phyloP scores from a whole-genome alignment of 2,113 vertebrate species.

The Jaculus jaculus region DNA sequence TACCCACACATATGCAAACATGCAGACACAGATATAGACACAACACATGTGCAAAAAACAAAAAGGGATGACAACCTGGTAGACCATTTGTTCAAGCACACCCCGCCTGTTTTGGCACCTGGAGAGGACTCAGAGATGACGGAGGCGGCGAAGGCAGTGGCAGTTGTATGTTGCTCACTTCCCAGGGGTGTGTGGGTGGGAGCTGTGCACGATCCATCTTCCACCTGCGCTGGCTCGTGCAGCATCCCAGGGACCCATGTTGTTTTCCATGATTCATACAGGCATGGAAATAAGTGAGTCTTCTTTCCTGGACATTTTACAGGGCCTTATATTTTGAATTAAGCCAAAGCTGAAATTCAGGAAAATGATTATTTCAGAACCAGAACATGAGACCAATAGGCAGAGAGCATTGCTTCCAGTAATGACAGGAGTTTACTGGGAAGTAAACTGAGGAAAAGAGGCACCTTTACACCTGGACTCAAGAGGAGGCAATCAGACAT shows the following conservation, averaged over 20 bases:
- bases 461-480: not conserved
- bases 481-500: not conserved
- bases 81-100: not conserved
- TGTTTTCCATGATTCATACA: slow-evolving; percentile 31
- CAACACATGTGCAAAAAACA: no score
- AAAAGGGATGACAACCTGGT: no score
- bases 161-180: not conserved
- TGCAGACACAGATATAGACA: no score
- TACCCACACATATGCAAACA: no score
- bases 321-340: not conserved
- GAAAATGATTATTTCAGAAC: slow-evolving; percentile 23
- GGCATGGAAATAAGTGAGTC: slow-evolving; percentile 5
- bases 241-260: not conserved
- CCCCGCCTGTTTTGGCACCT: not conserved
- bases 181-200: not conserved
- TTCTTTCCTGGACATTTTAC: not conserved
- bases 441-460: not conserved
- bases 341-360: slow-evolving; percentile 12
- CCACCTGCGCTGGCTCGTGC: not conserved
- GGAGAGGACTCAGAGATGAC: not conserved
- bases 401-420: not conserved
- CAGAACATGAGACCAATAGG: slow-evolving; percentile 28
- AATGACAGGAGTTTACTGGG: not conserved
- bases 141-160: not conserved
- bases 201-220: not conserved